Evolutionary conservation across 1,140 invertebrate species (phyloP).

Genomic region (Drosophila arawakana): DNA sequence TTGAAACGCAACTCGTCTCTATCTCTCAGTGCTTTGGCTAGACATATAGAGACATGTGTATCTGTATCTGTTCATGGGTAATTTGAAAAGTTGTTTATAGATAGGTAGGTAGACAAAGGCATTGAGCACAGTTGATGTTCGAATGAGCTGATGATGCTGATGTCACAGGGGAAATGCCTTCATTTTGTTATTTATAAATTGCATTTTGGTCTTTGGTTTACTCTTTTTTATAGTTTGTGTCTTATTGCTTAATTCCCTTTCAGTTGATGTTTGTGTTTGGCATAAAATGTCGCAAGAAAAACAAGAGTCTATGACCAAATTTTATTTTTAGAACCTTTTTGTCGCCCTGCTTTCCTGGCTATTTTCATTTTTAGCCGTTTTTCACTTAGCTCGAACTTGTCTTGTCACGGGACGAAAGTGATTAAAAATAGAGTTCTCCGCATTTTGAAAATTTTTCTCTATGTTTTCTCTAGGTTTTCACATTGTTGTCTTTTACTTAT

Average conservation of each 20-base stretch:
- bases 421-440: slow-evolving; percentile 73
- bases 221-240: slow-evolving; percentile 43
- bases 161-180: slow-evolving; percentile 77
- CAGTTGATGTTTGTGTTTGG: slow-evolving; percentile 49
- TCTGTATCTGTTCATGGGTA: slow-evolving; percentile 25
- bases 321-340: slow-evolving; percentile 62
- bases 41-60: slow-evolving; percentile 41
- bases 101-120: slow-evolving; percentile 41
- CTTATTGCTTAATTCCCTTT: slow-evolving; percentile 41
- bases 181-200: slow-evolving; percentile 73
- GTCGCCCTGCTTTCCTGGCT: slow-evolving; percentile 66
- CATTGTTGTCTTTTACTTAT: slow-evolving; percentile 6
- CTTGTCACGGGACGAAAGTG: slow-evolving; percentile 66
- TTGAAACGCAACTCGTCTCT: slow-evolving; percentile 21
- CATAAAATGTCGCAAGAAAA: slow-evolving; percentile 65
- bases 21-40: slow-evolving; percentile 43
- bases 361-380: slow-evolving; percentile 70
- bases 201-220: slow-evolving; percentile 55
- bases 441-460: slow-evolving; percentile 12
- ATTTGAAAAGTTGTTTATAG: slow-evolving; percentile 59
- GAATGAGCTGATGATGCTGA: slow-evolving; percentile 43
- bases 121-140: slow-evolving; percentile 30
- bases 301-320: slow-evolving; percentile 19
- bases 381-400: slow-evolving; percentile 65
- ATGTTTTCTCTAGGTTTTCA: slow-evolving; percentile 12